Percentiles rank a stretch among this genome's conserved stretches.
These are phyloP conservation scores for Athene cunicularia DNA, from an alignment of 2,113 vertebrate species.

Conservation along the genomic window DNA sequence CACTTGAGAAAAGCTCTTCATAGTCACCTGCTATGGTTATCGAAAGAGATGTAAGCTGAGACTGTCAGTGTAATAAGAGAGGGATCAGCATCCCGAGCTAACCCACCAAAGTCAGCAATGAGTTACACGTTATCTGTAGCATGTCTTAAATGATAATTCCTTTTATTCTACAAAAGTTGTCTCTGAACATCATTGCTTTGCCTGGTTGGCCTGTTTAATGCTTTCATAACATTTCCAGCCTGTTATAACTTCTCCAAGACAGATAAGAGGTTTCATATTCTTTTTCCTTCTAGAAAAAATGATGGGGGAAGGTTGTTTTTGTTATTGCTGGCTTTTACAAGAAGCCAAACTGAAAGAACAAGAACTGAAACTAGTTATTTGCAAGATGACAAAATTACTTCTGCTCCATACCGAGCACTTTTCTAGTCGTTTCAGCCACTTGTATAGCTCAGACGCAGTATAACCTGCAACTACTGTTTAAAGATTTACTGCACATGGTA, in stretches of 20 bases:
- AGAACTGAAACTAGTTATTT: background rate
- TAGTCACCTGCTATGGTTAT: background rate
- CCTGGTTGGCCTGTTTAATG: background rate
- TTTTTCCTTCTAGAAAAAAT: background rate
- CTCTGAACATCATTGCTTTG: background rate
- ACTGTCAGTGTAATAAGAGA: background rate
- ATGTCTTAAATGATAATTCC: background rate
- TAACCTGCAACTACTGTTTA: background rate
- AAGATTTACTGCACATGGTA: accelerated
- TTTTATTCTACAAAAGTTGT: background rate
- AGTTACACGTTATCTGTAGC: accelerated
- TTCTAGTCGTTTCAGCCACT: background rate
- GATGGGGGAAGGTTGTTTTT: background rate
- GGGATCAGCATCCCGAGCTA: background rate
- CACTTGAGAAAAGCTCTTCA: background rate
- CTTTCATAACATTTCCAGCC: background rate
- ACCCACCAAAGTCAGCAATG: background rate
- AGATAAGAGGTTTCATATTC: background rate
- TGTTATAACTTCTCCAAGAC: background rate
- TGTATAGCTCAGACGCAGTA: background rate
- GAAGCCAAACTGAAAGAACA: background rate
- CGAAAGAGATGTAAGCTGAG: background rate
- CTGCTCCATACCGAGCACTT: background rate
- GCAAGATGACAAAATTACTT: background rate
- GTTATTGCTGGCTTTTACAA: background rate